These are phyloP conservation scores for Balanococcus diminutus DNA, from an alignment of 2,888 invertebrate species.

Conservation along the genomic window DNA sequence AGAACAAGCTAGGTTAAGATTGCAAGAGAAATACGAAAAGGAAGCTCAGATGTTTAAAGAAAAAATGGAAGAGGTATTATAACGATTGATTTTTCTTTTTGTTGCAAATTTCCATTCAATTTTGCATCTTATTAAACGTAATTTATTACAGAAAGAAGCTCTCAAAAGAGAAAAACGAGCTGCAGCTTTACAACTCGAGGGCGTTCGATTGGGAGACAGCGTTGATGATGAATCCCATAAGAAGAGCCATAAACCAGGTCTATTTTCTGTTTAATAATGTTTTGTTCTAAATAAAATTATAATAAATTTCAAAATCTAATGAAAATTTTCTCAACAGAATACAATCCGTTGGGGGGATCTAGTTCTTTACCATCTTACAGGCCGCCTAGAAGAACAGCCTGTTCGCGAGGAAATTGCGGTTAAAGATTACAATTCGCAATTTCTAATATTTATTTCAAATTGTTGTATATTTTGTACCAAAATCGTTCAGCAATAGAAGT, in stretches of 20 bases:
- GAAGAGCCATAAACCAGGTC: not conserved
- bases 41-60: constrained; percentile 8
- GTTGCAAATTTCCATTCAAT: not conserved
- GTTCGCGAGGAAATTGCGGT: constrained; percentile 25
- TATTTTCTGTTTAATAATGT: too few species aligned
- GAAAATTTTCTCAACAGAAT: not conserved
- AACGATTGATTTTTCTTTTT: not conserved
- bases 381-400: not conserved
- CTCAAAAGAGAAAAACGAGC: not conserved
- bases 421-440: not conserved
- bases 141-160: constrained; percentile 8
- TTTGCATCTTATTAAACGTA: not conserved
- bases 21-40: constrained; percentile 1
- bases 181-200: not conserved
- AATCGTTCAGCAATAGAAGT: not conserved
- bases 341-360: constrained; percentile 14
- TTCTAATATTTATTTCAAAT: not conserved
- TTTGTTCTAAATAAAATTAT: not conserved
- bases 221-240: not conserved
- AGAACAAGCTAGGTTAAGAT: not conserved
- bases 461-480: not conserved
- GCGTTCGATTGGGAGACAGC: not conserved
- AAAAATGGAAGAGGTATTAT: not conserved
- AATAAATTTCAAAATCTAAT: not conserved
- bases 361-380: constrained; percentile 16